Evolutionary conservation across 2,113 vertebrate genomes (phyloP).

Genomic region (Orthochromis malagaraziensis): DNA sequence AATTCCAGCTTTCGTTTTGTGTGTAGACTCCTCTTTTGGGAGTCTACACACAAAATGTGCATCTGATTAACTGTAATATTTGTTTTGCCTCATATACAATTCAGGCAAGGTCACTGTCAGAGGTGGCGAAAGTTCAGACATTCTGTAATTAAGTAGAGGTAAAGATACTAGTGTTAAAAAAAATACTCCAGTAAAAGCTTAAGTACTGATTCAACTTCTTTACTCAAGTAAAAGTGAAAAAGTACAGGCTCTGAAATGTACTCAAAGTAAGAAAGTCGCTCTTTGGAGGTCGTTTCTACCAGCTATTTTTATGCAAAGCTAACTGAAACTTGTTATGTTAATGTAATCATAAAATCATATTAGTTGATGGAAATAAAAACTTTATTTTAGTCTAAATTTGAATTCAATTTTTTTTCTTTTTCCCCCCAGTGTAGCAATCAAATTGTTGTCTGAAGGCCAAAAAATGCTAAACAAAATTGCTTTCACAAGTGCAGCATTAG

Average conservation of each 20-base stretch:
- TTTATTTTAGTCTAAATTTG: not conserved
- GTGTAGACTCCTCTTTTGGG: not conserved
- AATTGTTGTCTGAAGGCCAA: not conserved
- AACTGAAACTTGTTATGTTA: not conserved
- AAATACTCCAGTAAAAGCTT: not conserved
- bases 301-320: not conserved
- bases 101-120: not conserved
- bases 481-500: not conserved
- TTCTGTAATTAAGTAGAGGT: not conserved
- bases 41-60: not conserved
- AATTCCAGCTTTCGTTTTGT: not conserved
- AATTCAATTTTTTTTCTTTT: rapidly evolving
- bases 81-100: not conserved
- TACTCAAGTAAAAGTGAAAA: not conserved
- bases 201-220: not conserved
- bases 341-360: not conserved
- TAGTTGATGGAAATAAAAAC: not conserved
- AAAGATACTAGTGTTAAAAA: not conserved
- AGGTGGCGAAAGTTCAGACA: not conserved
- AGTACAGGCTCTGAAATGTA: not conserved
- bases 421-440: not conserved
- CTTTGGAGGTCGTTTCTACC: not conserved
- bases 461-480: not conserved
- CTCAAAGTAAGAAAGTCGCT: not conserved
- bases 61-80: not conserved